Base-by-base conservation (phyloP, 2,797 vertebrate species). In the Silurus aristotelis region DNA sequence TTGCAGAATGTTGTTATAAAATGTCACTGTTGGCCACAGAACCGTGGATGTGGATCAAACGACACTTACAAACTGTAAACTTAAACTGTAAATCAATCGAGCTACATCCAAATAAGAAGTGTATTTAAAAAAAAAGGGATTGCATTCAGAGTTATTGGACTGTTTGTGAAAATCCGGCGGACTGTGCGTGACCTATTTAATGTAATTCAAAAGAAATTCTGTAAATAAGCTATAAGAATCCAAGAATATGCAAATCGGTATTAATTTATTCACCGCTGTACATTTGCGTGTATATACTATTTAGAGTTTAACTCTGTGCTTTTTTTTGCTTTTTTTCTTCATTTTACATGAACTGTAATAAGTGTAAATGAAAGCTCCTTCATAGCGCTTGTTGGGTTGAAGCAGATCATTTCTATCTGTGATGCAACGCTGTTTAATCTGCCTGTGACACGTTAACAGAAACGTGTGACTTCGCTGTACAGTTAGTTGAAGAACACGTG, bases 191-290 rank as follows among this genome's bases (percentile, higher is more conserved):
- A 97, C 95, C 95, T 99, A 99, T 99, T 99, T 99, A 90, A 99
- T 99, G 95, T 97, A 98, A 97, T 98, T 97, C 96, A 95, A 90
- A 91, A 87, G 89, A 96, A 97, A 97, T 96, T 97, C 93, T 99
- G 98, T 99, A 99, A 96, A 99, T 99, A 98, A 96, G 96, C 96
- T 97, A 94, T 95, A 95, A 96, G 95, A 93, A 97, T 96, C 96
- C 96, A 97, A 97, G 95, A 97, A 97, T 98, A 98, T 98, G 96
- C 97, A 98, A 96, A 98, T 97, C 96, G 96, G 96, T 98, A 98
- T 99, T 99, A 99, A 99, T 99, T 99, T 99, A 99, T 99, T 99
- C 95, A 97, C 96, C 96, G 93, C 95, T 99, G 98, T 99, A 98
- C 96, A 99, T 96, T 96, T 95, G 94, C 95, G 95, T 99, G 98